A percentile compares a stretch with the other conserved stretches of the same genome.
Conservation (phyloP, 2,797 vertebrate genomes). For the Gephyroberyx darwinii region DNA sequence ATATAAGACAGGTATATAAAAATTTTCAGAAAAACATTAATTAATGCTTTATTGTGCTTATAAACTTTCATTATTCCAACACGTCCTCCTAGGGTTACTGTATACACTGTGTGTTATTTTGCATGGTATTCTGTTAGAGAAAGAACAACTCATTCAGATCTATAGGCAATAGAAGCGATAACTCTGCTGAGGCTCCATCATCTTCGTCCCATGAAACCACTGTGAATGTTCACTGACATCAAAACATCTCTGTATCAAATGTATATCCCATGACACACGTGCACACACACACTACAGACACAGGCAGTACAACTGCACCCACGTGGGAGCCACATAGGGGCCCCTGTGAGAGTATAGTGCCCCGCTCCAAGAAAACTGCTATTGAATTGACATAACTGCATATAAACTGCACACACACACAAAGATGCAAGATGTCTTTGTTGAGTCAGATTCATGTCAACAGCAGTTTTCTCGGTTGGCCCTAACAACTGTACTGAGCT, state of each 20-base stretch:
- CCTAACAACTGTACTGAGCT: slow-evolving; percentile 46
- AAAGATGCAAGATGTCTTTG: slow-evolving; percentile 39
- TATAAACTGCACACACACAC: slow-evolving; percentile 15
- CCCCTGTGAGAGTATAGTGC: neutral
- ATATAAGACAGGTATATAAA: no score
- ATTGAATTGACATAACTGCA: slow-evolving; percentile 11
- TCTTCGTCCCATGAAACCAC: slow-evolving; percentile 25
- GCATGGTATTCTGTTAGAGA: no score
- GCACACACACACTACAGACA: neutral
- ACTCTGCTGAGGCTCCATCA: neutral
- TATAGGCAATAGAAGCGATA: slow-evolving; percentile 5
- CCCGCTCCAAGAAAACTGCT: neutral
- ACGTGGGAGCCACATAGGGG: no score
- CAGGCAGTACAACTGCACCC: neutral
- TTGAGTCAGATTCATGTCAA: slow-evolving; percentile 38
- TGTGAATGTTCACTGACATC: neutral
- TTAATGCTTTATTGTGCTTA: no score
- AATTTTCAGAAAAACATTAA: no score
- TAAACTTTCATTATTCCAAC: no score
- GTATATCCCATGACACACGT: neutral
- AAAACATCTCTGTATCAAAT: slow-evolving; percentile 32
- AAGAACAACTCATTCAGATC: neutral
- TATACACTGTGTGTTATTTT: no score
- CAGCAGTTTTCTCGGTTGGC: slow-evolving; percentile 28
- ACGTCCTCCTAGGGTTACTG: no score